A percentile compares a stretch with the other conserved stretches of the same genome.
These are phyloP conservation scores for Muscicapa striata DNA, from an alignment of 2,797 vertebrate genomes.

Conservation along the genomic window DNA sequence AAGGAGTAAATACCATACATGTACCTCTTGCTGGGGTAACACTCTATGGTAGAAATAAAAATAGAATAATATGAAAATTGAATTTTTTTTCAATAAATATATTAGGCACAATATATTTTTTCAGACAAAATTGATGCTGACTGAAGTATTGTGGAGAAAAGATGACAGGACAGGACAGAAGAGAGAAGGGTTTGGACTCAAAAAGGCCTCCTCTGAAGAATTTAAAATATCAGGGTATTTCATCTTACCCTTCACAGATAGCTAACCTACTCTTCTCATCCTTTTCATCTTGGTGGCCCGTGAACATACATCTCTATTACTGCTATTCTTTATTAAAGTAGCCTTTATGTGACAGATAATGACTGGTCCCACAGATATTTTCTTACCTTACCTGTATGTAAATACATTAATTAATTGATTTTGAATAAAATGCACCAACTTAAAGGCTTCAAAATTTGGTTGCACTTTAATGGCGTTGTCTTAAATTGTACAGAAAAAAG, in stretches of 20 bases:
- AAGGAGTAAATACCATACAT: not conserved
- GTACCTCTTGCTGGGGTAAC: not conserved
- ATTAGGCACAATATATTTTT: not conserved
- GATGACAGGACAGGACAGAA: not conserved
- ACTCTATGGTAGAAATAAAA: not conserved
- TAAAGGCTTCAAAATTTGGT: not conserved
- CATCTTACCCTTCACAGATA: not conserved
- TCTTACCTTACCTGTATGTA: not conserved
- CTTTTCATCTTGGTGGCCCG: not conserved
- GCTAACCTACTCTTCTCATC: not conserved
- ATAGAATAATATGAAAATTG: not conserved
- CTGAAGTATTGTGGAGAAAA: not conserved
- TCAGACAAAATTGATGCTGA: not conserved
- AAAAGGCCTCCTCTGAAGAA: rapidly evolving
- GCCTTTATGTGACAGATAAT: not conserved
- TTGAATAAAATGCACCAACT: not conserved
- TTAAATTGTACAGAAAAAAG: not conserved
- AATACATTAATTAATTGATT: not conserved
- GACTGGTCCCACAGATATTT: not conserved
- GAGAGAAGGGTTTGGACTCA: not conserved
- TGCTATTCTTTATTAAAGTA: not conserved
- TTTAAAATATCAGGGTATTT: not conserved
- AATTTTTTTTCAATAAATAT: not conserved
- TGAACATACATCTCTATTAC: not conserved
- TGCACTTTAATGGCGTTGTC: not conserved